Percentiles rank a stretch among this genome's conserved stretches.
Evolutionary conservation across 2,888 invertebrate genomes (phyloP).

Genomic region (Mythimna impura): DNA sequence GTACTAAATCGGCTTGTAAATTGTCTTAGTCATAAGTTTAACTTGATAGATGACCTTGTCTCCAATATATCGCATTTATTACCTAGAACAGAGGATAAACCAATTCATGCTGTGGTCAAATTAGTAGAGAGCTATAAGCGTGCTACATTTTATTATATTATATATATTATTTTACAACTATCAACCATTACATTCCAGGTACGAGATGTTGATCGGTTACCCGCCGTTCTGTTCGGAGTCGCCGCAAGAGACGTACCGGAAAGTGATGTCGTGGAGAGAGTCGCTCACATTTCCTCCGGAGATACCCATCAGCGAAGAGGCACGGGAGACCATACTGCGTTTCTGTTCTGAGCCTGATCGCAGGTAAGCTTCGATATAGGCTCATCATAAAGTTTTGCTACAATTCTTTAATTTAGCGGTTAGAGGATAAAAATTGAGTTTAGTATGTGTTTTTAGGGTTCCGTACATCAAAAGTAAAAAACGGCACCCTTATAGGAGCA

Average conservation of each 20-base stretch:
- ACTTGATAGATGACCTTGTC: not conserved
- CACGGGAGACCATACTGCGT: conserved; percentile 97
- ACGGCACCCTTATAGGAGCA: too few species aligned
- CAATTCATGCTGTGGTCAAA: not conserved
- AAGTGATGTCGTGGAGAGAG: conserved; percentile 99
- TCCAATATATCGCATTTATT: not conserved
- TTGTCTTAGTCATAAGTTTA: not conserved
- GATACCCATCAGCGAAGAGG: conserved; percentile 99
- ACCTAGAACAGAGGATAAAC: not conserved
- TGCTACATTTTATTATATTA: too few species aligned
- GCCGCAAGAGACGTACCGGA: conserved; percentile 98
- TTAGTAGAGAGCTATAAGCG: not conserved
- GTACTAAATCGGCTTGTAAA: not conserved
- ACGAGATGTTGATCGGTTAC: conserved; percentile 99
- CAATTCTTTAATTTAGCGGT: not conserved
- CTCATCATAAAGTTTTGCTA: not conserved
- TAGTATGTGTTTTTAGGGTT: too few species aligned
- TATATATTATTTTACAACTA: not conserved
- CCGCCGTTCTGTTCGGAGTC: conserved; percentile 99
- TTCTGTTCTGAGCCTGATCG: conserved; percentile 99
- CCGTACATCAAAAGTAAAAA: too few species aligned
- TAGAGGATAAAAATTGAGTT: not conserved
- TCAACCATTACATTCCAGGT: conserved; percentile 74
- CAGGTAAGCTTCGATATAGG: conserved; percentile 88
- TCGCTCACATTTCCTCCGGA: conserved; percentile 99